Conservation (phyloP, 2,888 invertebrate species). For the Stenodema calcarata region DNA sequence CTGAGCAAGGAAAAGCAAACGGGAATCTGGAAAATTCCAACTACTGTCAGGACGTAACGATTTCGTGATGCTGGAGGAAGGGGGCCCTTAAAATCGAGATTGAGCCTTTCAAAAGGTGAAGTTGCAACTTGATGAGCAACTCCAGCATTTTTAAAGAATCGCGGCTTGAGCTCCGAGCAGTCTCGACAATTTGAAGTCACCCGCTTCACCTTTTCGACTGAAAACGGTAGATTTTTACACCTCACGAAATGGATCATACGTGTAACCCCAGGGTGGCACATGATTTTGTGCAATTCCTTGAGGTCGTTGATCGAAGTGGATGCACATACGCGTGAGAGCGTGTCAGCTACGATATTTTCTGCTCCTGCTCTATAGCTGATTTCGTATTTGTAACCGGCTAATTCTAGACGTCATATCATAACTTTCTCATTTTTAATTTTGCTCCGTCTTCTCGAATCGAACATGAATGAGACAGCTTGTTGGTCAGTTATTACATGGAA, state of each 20-base stretch:
- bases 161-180: slow-evolving; percentile 54
- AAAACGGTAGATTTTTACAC: slow-evolving; percentile 51
- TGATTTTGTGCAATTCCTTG: slow-evolving; percentile 44
- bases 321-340: slow-evolving; percentile 51
- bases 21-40: slow-evolving; percentile 52
- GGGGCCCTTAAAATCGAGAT: slow-evolving; percentile 18
- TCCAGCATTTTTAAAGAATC: slow-evolving; percentile 42
- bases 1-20: slow-evolving; percentile 45
- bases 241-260: slow-evolving; percentile 54
- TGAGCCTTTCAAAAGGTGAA: slow-evolving; percentile 54
- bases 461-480: too few species aligned
- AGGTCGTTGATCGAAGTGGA: slow-evolving; percentile 5
- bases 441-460: too few species aligned
- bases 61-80: slow-evolving; percentile 24
- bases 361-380: neutral
- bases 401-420: slow-evolving; percentile 40
- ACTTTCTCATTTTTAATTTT: too few species aligned
- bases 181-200: slow-evolving; percentile 49
- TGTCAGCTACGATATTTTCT: slow-evolving; percentile 52
- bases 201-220: slow-evolving; percentile 51
- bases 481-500: too few species aligned
- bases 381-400: slow-evolving; percentile 20
- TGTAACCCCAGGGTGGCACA: slow-evolving; percentile 54
- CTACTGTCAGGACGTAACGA: slow-evolving; percentile 46
- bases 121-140: slow-evolving; percentile 53